Evolutionary conservation across 2,113 vertebrate genomes (phyloP).

Genomic region (Lamprologus sp.): DNA sequence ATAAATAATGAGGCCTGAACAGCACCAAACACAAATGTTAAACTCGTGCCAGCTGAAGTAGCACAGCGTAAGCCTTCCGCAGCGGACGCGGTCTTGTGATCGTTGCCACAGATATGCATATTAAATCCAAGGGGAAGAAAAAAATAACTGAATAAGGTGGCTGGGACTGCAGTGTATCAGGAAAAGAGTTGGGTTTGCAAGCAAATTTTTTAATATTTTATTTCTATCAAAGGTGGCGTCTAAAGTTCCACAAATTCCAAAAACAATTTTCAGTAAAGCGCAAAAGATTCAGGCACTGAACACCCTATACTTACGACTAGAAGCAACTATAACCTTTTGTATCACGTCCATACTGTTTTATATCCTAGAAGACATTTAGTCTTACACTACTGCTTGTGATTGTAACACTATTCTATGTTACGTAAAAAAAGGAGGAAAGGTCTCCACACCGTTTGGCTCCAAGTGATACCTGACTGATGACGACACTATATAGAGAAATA

Average conservation of each 20-base stretch:
- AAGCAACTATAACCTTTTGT: neutral
- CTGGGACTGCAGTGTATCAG: neutral
- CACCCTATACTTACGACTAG: neutral
- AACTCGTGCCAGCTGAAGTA: neutral
- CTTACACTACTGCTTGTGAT: neutral
- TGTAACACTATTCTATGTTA: neutral
- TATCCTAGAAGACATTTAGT: neutral
- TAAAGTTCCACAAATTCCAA: neutral
- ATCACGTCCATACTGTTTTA: neutral
- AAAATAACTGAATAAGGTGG: neutral
- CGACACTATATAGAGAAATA: neutral
- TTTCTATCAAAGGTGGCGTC: neutral
- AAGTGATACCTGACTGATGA: neutral
- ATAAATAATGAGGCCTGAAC: slow-evolving; percentile 10
- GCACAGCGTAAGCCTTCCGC: neutral
- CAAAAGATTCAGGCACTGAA: neutral
- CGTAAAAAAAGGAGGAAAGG: neutral
- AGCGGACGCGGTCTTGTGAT: neutral
- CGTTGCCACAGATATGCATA: slow-evolving; percentile 5
- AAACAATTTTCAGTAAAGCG: neutral
- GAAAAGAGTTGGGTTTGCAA: neutral
- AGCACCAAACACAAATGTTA: neutral
- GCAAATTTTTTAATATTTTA: neutral
- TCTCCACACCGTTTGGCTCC: neutral
- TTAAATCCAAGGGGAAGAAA: neutral